Conservation (phyloP, 2,113 vertebrate genomes). For the Cololabis saira region DNA sequence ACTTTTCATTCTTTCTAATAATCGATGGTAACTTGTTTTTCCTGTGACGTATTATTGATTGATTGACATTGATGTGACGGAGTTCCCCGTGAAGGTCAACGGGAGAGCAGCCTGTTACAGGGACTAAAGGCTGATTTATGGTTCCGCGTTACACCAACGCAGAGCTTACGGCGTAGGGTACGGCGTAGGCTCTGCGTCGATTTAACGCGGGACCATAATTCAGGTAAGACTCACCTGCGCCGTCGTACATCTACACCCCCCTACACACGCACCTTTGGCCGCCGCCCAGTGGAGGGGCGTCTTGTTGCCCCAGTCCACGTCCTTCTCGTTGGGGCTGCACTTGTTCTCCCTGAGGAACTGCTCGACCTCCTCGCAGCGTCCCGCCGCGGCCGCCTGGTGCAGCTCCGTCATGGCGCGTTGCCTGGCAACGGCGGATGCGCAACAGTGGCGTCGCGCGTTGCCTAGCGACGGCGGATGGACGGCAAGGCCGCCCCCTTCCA, state of each 20-base stretch:
- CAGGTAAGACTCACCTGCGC: background rate
- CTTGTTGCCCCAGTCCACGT: slow-evolving; percentile 88
- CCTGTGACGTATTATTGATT: no score
- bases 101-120: no score
- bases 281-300: slow-evolving; percentile 94
- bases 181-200: no score
- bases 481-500: slow-evolving; percentile 38
- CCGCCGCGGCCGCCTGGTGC: slow-evolving; percentile 88
- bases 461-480: background rate
- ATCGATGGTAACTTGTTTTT: no score
- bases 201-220: no score
- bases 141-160: no score
- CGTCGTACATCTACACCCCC: background rate
- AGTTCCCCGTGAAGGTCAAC: no score
- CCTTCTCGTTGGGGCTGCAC: slow-evolving; percentile 87
- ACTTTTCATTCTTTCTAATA: no score
- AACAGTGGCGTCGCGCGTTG: no score
- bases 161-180: no score
- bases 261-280: slow-evolving; percentile 79
- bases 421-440: slow-evolving; percentile 40
- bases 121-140: no score
- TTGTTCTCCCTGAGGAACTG: slow-evolving; percentile 80
- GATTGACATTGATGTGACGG: no score
- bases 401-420: slow-evolving; percentile 85
- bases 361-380: slow-evolving; percentile 75